Percentiles rank a stretch among this genome's conserved stretches.
phyloP scores from a whole-genome alignment of 2,113 vertebrate species.

The Calcarius ornatus region DNA sequence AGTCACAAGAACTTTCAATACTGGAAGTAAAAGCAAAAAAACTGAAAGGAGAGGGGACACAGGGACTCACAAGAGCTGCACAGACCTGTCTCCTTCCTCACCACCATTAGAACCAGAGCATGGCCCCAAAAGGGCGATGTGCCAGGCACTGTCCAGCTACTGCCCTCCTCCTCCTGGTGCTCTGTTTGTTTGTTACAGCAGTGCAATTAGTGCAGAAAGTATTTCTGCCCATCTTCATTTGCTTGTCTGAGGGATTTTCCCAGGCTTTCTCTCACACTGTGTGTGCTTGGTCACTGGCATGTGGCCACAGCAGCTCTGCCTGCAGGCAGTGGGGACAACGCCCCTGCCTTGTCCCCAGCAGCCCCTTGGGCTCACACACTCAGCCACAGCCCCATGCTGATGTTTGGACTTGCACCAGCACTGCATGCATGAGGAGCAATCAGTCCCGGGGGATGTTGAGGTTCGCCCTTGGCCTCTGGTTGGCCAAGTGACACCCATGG shows the following conservation, averaged over 20 bases:
- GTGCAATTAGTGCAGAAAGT: not conserved
- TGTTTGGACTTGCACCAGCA: not conserved
- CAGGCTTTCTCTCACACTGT: not conserved
- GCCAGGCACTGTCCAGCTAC: not conserved
- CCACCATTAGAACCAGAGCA: not conserved
- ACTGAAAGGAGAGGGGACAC: accelerated
- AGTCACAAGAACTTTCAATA: not conserved
- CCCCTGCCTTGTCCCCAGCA: not conserved
- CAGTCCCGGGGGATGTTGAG: not conserved
- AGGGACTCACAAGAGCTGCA: not conserved
- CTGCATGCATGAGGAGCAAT: not conserved
- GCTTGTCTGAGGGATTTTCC: not conserved
- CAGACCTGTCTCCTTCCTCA: not conserved
- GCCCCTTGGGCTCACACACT: accelerated
- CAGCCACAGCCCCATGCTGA: accelerated
- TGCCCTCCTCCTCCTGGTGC: not conserved
- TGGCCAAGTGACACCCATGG: not conserved
- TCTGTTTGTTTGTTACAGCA: not conserved
- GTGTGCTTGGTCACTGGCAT: accelerated
- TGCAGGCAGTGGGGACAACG: not conserved
- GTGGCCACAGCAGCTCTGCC: not conserved
- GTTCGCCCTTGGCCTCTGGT: not conserved
- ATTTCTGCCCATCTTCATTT: not conserved
- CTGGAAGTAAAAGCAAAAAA: not conserved
- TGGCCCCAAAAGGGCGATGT: accelerated